Base-by-base conservation (phyloP, 2,888 invertebrate species). In the Leucophenga montana region DNA sequence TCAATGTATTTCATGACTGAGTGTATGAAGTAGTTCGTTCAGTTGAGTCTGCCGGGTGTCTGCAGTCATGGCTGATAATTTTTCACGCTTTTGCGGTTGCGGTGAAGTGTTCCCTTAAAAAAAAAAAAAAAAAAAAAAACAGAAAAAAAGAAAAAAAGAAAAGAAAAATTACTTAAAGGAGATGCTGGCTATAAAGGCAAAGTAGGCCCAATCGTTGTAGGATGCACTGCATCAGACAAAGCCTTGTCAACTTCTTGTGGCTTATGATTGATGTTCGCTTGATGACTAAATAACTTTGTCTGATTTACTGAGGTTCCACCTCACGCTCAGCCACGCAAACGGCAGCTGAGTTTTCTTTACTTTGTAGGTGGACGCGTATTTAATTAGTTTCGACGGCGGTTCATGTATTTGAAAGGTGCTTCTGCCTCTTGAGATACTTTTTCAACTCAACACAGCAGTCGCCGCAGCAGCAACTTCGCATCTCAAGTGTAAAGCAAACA, bases 231-330 rank as follows among this genome's bases (percentile, higher is more conserved):
- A 1, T n/a, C 14, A 80, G 78, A 75, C 77, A 82, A 79, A 75
- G 73, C 74, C 67, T 64, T 68, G 71, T 70, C 71, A 71, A 57
- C 66, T 69, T 72, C 74, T 73, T 76, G 70, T 74, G 75, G 76
- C 78, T 77, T 81, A 85, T 85, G 85, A 85, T 85, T 85, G 85
- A 85, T 85, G 85, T 82, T 64, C 79, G 78, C 80, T 85, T 85
- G 85, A 85, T 85, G 85, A 85, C 84, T 85, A 82, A 75, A 85
- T 85, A 83, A 83, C 81, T 84, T 83, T 80, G 83, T 83, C 81
- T 83, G 82, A 78, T 79, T 80, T 79, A 16, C 14, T 18, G 46
- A 14, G 59, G 16, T 44, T 20, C 9, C 46, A 8, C 46, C 22
- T 13, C 22, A n/a, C 18, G 13, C 22, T 11, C 18, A 31, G 18